Evolutionary conservation across 1,140 invertebrate genomes (phyloP).

Genomic region (Brachionus koreanus): DNA sequence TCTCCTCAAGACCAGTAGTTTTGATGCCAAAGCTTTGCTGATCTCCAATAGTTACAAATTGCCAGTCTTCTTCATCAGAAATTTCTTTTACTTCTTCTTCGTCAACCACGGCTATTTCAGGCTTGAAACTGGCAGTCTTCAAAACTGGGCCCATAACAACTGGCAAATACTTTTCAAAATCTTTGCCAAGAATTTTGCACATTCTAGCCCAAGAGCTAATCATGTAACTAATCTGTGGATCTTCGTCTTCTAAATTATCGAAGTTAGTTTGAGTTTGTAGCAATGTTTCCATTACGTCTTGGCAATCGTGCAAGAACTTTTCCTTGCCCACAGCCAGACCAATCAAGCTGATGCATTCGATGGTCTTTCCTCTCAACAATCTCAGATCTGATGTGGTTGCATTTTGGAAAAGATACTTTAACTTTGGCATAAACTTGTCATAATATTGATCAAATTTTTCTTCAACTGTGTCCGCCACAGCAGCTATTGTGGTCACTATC

Average conservation of each 20-base stretch:
- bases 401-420: conserved; percentile 95
- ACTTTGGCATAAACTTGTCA: conserved; percentile 79
- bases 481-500: conserved; percentile 94
- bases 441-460: conserved; percentile 81
- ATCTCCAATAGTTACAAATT: conserved; percentile 92
- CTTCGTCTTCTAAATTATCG: conserved; percentile 72
- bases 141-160: conserved; percentile 95
- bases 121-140: conserved; percentile 88
- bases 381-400: conserved; percentile 80
- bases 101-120: conserved; percentile 89
- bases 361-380: conserved; percentile 85
- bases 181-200: conserved; percentile 89
- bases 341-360: conserved; percentile 97
- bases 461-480: conserved; percentile 95
- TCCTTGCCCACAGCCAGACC: conserved; percentile 92
- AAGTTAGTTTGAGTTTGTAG: conserved; percentile 75
- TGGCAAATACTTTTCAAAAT: conserved; percentile 93
- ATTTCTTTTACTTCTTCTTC: conserved; percentile 66
- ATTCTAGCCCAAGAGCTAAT: conserved; percentile 98
- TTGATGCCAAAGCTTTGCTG: conserved; percentile 66
- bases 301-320: conserved; percentile 82
- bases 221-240: conserved; percentile 88
- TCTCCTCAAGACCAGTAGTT: conserved; percentile 83
- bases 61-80: conserved; percentile 89
- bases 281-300: conserved; percentile 91